These are phyloP conservation scores for Sylvilagus bachmani DNA, from an alignment of 2,113 vertebrate genomes.

Conservation along the genomic window DNA sequence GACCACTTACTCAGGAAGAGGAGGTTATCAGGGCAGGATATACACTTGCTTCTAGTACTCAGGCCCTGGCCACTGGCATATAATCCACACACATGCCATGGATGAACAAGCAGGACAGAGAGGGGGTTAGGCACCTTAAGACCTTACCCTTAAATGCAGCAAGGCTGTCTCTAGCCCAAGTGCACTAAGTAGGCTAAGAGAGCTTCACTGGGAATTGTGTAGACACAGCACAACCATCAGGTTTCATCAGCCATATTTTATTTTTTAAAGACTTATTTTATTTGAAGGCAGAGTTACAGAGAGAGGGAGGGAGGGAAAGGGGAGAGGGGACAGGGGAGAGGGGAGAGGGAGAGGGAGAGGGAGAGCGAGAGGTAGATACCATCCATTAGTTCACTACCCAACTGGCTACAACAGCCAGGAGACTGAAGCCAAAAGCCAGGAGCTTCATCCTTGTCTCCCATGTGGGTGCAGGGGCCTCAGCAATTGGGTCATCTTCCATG, in stretches of 20 bases:
- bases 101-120: background rate
- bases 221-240: background rate
- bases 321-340: no score
- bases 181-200: background rate
- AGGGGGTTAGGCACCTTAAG: background rate
- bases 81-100: background rate
- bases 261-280: no score
- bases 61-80: background rate
- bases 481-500: no score
- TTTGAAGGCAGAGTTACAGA: no score
- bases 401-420: no score
- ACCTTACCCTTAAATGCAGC: conserved; percentile 12
- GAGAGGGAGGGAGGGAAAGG: no score
- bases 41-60: background rate
- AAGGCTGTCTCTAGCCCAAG: background rate
- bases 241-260: background rate
- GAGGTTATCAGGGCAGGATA: background rate
- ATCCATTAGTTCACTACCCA: no score
- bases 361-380: no score
- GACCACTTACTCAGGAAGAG: background rate
- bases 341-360: no score
- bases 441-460: no score
- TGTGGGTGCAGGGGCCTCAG: no score
- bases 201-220: background rate
- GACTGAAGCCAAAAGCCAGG: no score